Evolutionary conservation across 2,888 invertebrate species (phyloP).

Genomic region (Sarcophaga rosellei): DNA sequence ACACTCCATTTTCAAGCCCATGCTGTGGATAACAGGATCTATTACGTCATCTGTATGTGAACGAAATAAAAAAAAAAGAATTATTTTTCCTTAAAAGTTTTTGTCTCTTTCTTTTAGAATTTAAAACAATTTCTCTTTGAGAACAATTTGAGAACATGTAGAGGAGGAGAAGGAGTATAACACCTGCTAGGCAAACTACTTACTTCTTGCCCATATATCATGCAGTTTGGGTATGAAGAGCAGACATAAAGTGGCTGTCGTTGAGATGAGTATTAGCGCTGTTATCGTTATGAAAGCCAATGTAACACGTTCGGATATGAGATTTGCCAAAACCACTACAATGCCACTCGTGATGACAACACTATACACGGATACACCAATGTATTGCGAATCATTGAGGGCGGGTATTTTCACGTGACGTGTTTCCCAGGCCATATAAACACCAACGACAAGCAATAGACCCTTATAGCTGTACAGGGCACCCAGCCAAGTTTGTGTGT

Average conservation of each 20-base stretch:
- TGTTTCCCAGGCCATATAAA: conserved; percentile 98
- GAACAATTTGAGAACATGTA: background rate
- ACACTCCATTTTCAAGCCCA: conserved; percentile 93
- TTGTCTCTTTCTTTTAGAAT: background rate
- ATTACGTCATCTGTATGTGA: conserved; percentile 83
- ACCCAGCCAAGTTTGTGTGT: conserved; percentile 94
- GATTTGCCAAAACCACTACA: conserved; percentile 93
- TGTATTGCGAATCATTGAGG: conserved; percentile 95
- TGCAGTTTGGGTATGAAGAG: conserved; percentile 93
- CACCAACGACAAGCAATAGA: conserved; percentile 91
- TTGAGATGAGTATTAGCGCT: conserved; percentile 91
- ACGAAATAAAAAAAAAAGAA: background rate
- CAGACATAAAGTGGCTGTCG: conserved; percentile 92
- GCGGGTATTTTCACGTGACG: conserved; percentile 95
- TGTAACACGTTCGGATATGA: conserved; percentile 91
- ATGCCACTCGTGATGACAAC: conserved; percentile 94
- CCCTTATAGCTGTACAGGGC: conserved; percentile 95
- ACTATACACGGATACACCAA: conserved; percentile 95
- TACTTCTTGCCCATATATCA: conserved; percentile 86
- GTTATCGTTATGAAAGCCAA: conserved; percentile 91
- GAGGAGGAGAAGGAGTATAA: background rate
- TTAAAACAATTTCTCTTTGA: conserved; percentile 4
- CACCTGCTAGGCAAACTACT: conserved; percentile 73
- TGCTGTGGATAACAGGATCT: conserved; percentile 92
- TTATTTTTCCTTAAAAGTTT: background rate